A percentile compares a stretch with the other conserved stretches of the same genome.
These are phyloP conservation scores for Eucriotettix oculatus DNA, from an alignment of 2,888 invertebrate species.

Conservation along the genomic window DNA sequence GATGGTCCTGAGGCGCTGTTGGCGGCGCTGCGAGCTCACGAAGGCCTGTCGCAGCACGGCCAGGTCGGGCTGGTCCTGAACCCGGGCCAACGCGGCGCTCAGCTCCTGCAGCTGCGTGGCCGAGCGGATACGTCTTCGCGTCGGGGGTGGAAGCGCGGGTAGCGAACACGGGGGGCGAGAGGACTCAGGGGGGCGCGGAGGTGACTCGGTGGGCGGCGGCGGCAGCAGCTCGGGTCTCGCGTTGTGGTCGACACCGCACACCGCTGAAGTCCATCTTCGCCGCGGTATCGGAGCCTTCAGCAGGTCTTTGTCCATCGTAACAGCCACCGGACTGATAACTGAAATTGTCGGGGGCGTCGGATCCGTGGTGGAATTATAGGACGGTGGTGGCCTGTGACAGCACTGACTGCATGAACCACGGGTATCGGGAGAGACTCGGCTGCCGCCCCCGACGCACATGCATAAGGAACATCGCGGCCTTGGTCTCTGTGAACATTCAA, in stretches of 20 bases:
- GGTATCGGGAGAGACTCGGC: not conserved
- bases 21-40: conserved; percentile 12
- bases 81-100: conserved; percentile 33
- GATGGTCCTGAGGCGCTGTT: conserved; percentile 18
- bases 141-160: conserved; percentile 31
- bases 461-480: not conserved
- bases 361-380: not conserved
- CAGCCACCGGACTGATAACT: not conserved
- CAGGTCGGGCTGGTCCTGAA: conserved; percentile 3
- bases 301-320: not conserved
- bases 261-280: not conserved
- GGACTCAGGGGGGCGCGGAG: conserved; percentile 10
- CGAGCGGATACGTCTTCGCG: conserved; percentile 30
- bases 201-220: conserved; percentile 12
- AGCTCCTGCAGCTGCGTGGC: conserved; percentile 34
- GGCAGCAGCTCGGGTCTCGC: conserved; percentile 11
- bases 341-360: not conserved
- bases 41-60: not conserved
- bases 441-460: not conserved
- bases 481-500: not conserved
- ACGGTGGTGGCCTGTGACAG: not conserved
- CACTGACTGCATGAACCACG: not conserved
- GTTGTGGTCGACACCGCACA: conserved; percentile 14
- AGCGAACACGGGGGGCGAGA: conserved; percentile 13
- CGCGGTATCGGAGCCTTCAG: not conserved